Evolutionary conservation across 1,140 invertebrate genomes (phyloP).

Genomic region (Drosophila busckii): DNA sequence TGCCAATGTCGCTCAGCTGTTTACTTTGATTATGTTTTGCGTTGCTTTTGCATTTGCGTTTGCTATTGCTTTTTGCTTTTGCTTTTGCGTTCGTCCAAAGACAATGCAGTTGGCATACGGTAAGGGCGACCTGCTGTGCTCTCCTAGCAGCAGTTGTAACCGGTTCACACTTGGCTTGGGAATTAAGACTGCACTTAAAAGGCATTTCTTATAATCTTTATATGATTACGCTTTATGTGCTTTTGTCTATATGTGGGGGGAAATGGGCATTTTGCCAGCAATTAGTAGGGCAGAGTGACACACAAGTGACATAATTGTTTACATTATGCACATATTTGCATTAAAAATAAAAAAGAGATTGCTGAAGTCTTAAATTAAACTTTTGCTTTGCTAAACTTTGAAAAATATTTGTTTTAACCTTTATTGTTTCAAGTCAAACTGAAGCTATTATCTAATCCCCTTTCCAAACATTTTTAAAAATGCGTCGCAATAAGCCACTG

Average conservation of each 20-base stretch:
- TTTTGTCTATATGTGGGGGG: not conserved
- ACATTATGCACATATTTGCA: not conserved
- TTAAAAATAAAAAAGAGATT: too few relatives aligned
- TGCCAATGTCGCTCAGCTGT: constrained; percentile 20
- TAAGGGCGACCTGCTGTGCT: constrained; percentile 15
- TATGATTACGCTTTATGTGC: not conserved
- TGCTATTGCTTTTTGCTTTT: too few relatives aligned
- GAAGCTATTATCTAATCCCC: not conserved
- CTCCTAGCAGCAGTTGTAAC: constrained; percentile 9
- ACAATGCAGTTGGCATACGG: constrained; percentile 27
- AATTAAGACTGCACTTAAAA: constrained; percentile 2
- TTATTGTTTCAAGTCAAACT: not conserved
- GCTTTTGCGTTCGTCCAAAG: constrained; percentile 14
- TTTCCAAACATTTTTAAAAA: not conserved
- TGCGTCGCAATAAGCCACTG: constrained; percentile 23
- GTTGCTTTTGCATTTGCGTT: too few relatives aligned
- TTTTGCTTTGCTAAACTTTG: too few relatives aligned
- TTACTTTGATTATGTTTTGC: constrained; percentile 12
- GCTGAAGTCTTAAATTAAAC: too few relatives aligned
- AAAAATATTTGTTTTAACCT: too few relatives aligned
- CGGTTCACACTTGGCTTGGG: not conserved
- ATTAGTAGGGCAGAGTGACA: constrained; percentile 3
- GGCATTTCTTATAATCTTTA: constrained; percentile 9
- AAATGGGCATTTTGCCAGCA: constrained; percentile 19
- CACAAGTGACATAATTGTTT: constrained; percentile 12